A percentile compares a stretch with the other conserved stretches of the same genome.
phyloP scores from a whole-genome alignment of 2,888 invertebrate species.

The Tenthredo notha region DNA sequence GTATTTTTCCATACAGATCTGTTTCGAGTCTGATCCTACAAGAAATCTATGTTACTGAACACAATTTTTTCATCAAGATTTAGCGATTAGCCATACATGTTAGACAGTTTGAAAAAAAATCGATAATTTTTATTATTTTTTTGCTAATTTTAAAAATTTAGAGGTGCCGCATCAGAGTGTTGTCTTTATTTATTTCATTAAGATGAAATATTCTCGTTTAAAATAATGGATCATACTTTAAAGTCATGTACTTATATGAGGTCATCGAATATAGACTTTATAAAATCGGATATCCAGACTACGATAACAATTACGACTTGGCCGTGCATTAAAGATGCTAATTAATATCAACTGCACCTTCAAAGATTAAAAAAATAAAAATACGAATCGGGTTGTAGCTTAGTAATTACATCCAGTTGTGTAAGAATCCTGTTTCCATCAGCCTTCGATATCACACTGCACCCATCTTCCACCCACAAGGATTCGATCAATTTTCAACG shows the following conservation, averaged over 20 bases:
- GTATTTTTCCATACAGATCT: background rate
- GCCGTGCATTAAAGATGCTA: background rate
- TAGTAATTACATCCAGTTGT: background rate
- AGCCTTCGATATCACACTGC: background rate
- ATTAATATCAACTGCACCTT: background rate
- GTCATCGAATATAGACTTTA: too few relatives aligned
- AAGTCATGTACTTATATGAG: too few relatives aligned
- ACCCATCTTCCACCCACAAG: background rate
- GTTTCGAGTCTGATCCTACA: background rate
- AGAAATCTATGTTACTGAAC: background rate
- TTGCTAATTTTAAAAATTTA: too few relatives aligned
- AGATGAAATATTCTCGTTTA: too few relatives aligned
- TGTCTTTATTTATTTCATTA: too few relatives aligned
- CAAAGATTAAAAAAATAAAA: background rate
- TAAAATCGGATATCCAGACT: too few relatives aligned
- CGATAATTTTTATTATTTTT: too few relatives aligned
- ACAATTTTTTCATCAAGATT: background rate
- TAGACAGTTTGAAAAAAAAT: too few relatives aligned
- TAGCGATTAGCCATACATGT: too few relatives aligned
- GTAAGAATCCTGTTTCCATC: background rate
- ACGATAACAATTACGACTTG: background rate
- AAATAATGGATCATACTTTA: too few relatives aligned
- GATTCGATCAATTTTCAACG: background rate
- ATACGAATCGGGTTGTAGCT: background rate
- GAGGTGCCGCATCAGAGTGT: too few relatives aligned